Base-by-base conservation (phyloP, 2,797 vertebrate genomes). In the Anniella stebbinsi region DNA sequence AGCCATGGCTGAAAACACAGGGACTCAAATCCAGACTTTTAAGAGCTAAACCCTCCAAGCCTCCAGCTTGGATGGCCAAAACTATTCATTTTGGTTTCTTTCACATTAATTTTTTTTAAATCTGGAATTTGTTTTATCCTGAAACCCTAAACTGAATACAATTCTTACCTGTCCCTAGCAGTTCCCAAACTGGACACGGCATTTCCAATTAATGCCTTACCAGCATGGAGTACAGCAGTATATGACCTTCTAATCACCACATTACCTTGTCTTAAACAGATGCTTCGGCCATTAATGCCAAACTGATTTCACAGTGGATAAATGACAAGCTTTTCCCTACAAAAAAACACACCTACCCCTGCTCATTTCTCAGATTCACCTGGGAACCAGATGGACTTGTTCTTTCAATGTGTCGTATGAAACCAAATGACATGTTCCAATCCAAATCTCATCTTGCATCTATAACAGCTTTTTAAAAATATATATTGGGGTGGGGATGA, bases 341-440 rank as follows among this genome's bases (percentile, higher is more conserved):
- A 54, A 38, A 45, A 38, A 45, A 45, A 70, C n/a, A 83, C 41
- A 38, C 86, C 93, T 90, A 63, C 45, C 90, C 72, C n/a, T 80
- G 67, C 36, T 66, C 83, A 91, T 38, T 72, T 92, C 80, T 88
- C 84, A 73, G 84, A 88, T 90, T 90, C 89, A 94, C 92, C 95
- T 93, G 92, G 72, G 85, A 96, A 96, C 93, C 91, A 95, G 94
- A 94, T 88, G 90, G 94, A 93, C 94, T 91, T 60, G 95, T 96
- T 96, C 94, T 93, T 95, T 92, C 94, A 86, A 94, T 86, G 80
- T 89, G 87, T 87, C 0, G 0, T 60, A 63, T 85, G 63, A 89
- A 89, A 75, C 45, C 84, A 93, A 95, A 95, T 77, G 86, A 92
- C 80, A 96, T 90, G 92, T 54, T 93, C 94, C 93, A 95, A 93